phyloP scores from a whole-genome alignment of 2,797 vertebrate genomes.

The Enteromius afrohamiltoni region DNA sequence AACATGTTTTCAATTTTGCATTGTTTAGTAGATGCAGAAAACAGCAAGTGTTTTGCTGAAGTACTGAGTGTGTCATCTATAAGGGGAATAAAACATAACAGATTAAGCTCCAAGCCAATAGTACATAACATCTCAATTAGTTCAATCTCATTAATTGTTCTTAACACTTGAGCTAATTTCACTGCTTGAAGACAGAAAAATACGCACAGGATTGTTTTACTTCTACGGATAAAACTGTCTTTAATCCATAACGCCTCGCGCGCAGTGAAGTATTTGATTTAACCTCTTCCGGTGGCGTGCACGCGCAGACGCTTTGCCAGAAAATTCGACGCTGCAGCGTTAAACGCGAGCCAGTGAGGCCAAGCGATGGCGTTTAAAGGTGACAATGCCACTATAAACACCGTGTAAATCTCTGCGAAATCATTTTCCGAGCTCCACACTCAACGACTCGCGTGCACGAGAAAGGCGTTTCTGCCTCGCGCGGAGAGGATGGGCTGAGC shows the following conservation, averaged over 20 bases:
- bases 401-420: neutral
- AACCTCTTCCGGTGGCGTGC: slow-evolving; percentile 3
- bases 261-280: neutral
- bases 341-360: neutral
- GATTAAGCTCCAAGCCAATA: neutral
- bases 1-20: neutral
- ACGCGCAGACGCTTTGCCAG: neutral
- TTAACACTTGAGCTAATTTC: neutral
- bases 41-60: neutral
- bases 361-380: neutral
- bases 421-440: neutral
- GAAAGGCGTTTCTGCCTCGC: slow-evolving; percentile 25
- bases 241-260: neutral
- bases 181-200: neutral
- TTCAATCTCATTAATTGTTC: neutral
- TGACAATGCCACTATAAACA: neutral
- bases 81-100: neutral
- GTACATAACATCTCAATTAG: neutral
- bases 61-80: neutral
- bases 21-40: neutral
- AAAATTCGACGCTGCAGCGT: neutral
- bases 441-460: neutral
- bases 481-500: neutral
- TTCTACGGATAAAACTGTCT: neutral
- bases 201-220: neutral